Evolutionary conservation across 2,113 vertebrate genomes (phyloP).

Genomic region (Uria lomvia): DNA sequence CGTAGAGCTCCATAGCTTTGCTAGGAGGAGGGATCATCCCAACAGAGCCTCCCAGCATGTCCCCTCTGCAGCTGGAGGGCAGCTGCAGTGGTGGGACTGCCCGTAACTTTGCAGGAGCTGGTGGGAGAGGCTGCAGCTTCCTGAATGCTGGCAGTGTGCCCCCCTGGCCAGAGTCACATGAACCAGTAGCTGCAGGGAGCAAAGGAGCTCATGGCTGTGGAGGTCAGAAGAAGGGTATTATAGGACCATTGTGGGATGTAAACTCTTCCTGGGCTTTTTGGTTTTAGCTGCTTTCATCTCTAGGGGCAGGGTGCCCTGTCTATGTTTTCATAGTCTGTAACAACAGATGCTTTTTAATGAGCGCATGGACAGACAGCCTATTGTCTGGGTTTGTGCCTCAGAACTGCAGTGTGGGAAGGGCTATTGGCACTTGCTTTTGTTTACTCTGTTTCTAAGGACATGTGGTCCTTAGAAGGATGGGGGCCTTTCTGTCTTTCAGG

Average conservation of each 20-base stretch:
- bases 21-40: background rate
- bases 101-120: background rate
- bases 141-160: background rate
- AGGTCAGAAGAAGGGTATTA: background rate
- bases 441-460: background rate
- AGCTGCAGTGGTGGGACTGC: background rate
- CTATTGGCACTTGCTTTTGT: constrained; percentile 38
- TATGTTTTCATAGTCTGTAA: constrained; percentile 35
- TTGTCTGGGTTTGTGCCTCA: constrained; percentile 41
- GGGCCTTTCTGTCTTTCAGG: background rate
- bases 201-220: background rate
- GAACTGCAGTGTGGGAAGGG: background rate
- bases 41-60: background rate
- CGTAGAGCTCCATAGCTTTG: background rate
- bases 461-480: background rate
- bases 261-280: background rate
- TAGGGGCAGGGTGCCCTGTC: background rate
- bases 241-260: background rate
- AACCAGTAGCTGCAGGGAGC: background rate
- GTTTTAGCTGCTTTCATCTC: constrained; percentile 5
- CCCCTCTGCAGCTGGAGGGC: background rate
- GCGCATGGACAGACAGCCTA: background rate
- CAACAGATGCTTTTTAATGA: constrained; percentile 33
- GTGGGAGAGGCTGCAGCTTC: background rate
- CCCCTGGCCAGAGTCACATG: background rate